Evolutionary conservation across 1,140 invertebrate genomes (phyloP).

Genomic region (Orius insidiosus): DNA sequence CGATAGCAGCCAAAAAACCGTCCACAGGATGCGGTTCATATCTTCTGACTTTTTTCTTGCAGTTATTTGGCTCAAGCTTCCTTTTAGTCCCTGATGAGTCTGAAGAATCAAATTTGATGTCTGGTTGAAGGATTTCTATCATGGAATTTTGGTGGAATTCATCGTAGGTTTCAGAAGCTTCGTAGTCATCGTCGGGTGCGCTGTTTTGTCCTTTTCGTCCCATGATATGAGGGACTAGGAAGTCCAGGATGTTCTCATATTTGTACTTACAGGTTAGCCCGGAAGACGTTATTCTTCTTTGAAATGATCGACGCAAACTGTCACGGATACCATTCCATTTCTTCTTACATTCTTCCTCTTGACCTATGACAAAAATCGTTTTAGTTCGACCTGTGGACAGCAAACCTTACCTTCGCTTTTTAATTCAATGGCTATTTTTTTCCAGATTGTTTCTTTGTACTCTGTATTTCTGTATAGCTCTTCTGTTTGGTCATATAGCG

Average conservation of each 20-base stretch:
- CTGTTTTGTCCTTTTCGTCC: constrained; percentile 15
- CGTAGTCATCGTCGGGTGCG: constrained; percentile 10
- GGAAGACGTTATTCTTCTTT: constrained; percentile 15
- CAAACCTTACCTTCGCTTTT: not conserved
- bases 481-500: not conserved
- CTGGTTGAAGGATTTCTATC: constrained; percentile 1
- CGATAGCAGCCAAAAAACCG: constrained; percentile 16
- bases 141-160: constrained; percentile 2
- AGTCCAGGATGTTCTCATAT: constrained; percentile 13
- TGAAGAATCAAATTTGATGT: not conserved
- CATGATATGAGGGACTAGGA: constrained; percentile 11
- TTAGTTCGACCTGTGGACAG: no score
- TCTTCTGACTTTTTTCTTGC: not conserved
- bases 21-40: constrained; percentile 12
- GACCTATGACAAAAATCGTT: not conserved
- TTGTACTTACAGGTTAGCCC: constrained; percentile 11
- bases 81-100: constrained; percentile 9
- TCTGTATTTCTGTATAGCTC: constrained; percentile 1
- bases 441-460: constrained; percentile 1
- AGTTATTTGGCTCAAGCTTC: constrained; percentile 2
- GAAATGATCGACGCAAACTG: constrained; percentile 13
- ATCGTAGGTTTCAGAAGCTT: not conserved
- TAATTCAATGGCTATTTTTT: not conserved
- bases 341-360: constrained; percentile 16
- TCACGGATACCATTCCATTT: constrained; percentile 16